Percentiles rank a stretch among this genome's conserved stretches.
Conservation (phyloP, 2,888 invertebrate species). For the Lottia gigantea region DNA sequence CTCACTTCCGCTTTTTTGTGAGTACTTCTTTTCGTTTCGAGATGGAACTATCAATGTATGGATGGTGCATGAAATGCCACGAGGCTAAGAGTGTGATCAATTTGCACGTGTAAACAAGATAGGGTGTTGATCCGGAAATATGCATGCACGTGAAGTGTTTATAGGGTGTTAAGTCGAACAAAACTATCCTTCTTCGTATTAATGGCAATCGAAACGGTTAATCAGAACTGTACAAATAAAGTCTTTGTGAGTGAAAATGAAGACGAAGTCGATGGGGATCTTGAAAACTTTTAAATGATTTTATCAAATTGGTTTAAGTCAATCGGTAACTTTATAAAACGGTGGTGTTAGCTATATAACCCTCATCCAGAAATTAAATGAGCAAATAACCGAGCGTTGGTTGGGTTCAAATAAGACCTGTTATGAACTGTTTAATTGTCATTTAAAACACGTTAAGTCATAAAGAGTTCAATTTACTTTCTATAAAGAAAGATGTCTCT, state of each 20-base stretch:
- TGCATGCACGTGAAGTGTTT: slow-evolving; percentile 7
- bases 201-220: background rate
- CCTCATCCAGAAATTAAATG: too few relatives aligned
- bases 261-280: background rate
- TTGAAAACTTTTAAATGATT: slow-evolving; percentile 4
- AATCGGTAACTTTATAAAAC: too few relatives aligned
- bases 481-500: too few relatives aligned
- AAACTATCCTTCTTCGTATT: background rate
- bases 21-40: background rate
- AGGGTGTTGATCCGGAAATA: slow-evolving; percentile 9
- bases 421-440: too few relatives aligned
- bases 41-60: too few relatives aligned
- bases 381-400: too few relatives aligned
- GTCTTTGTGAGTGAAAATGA: too few relatives aligned
- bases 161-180: slow-evolving; percentile 3
- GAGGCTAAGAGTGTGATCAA: background rate
- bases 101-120: slow-evolving; percentile 5
- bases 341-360: too few relatives aligned
- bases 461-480: too few relatives aligned
- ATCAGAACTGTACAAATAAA: background rate
- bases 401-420: too few relatives aligned
- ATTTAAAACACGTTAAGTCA: too few relatives aligned
- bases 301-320: background rate
- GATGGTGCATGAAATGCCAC: too few relatives aligned
- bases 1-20: slow-evolving; percentile 1